Percentiles rank a stretch among this genome's conserved stretches.
These are phyloP conservation scores for Malurus splendens DNA, from an alignment of 2,797 vertebrate species.

Conservation along the genomic window DNA sequence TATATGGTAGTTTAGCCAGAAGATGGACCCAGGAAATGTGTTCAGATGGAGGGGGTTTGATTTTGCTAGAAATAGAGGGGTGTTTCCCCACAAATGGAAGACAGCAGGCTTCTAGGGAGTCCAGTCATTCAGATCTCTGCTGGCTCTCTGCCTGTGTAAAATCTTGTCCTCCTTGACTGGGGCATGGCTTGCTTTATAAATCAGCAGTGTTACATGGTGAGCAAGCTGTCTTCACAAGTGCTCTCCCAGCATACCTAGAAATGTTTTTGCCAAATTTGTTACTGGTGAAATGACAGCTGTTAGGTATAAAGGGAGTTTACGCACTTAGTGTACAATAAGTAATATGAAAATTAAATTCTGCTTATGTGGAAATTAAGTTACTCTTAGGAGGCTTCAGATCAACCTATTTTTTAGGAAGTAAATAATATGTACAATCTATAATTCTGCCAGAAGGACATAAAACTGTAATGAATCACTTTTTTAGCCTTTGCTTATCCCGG, in stretches of 20 bases:
- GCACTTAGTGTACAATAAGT: not conserved
- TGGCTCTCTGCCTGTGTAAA: not conserved
- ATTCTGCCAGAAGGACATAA: not conserved
- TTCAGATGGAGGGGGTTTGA: not conserved
- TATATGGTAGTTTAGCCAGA: not conserved
- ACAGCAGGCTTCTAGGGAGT: not conserved
- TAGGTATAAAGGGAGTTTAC: not conserved
- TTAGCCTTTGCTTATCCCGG: not conserved
- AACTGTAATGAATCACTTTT: not conserved
- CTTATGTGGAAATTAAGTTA: not conserved
- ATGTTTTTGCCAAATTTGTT: not conserved
- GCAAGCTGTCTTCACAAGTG: not conserved
- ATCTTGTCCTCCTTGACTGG: not conserved
- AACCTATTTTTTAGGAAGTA: not conserved
- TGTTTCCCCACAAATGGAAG: not conserved
- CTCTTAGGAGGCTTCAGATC: not conserved
- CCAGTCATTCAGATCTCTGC: not conserved
- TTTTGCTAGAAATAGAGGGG: not conserved
- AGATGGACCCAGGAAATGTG: not conserved
- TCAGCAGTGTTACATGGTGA: not conserved
- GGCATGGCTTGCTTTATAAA: not conserved
- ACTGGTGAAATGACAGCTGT: not conserved
- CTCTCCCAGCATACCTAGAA: not conserved
- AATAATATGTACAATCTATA: not conserved
- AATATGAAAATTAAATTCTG: not conserved